Percentiles rank a stretch among this genome's conserved stretches.
phyloP scores from a whole-genome alignment of 1,140 invertebrate species.

The Brachionus calyciflorus region DNA sequence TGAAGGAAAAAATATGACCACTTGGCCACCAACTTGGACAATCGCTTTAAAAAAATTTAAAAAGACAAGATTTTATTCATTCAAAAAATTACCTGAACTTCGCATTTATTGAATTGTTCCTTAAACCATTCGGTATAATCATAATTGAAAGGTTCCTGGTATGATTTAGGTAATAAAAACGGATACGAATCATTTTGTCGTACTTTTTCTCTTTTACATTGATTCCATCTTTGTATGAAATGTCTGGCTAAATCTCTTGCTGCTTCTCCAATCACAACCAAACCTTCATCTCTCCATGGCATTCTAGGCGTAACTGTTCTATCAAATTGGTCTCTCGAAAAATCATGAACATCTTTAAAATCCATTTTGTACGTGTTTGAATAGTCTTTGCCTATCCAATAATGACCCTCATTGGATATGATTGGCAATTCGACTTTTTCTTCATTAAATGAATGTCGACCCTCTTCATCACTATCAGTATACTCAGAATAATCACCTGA shows the following conservation, averaged over 20 bases:
- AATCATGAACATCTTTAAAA: constrained; percentile 72
- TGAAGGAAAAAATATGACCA: no score
- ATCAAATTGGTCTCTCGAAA: constrained; percentile 61
- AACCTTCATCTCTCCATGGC: constrained; percentile 96
- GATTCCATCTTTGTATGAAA: constrained; percentile 97
- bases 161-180: constrained; percentile 75
- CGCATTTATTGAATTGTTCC: neutral
- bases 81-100: constrained; percentile 35
- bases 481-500: constrained; percentile 14
- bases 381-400: constrained; percentile 97
- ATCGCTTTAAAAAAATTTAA: no score
- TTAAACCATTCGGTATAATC: neutral
- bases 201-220: constrained; percentile 53
- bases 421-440: neutral
- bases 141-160: constrained; percentile 1
- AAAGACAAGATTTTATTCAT: neutral
- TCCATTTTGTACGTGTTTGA: constrained; percentile 97
- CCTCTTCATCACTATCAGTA: constrained; percentile 11
- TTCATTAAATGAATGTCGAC: constrained; percentile 3
- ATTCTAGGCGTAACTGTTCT: constrained; percentile 81
- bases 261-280: constrained; percentile 75
- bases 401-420: constrained; percentile 2
- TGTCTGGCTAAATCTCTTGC: constrained; percentile 88
- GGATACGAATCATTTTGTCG: constrained; percentile 37
- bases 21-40: no score